phyloP scores from a whole-genome alignment of 2,888 invertebrate species.

The Eristalis pertinax region DNA sequence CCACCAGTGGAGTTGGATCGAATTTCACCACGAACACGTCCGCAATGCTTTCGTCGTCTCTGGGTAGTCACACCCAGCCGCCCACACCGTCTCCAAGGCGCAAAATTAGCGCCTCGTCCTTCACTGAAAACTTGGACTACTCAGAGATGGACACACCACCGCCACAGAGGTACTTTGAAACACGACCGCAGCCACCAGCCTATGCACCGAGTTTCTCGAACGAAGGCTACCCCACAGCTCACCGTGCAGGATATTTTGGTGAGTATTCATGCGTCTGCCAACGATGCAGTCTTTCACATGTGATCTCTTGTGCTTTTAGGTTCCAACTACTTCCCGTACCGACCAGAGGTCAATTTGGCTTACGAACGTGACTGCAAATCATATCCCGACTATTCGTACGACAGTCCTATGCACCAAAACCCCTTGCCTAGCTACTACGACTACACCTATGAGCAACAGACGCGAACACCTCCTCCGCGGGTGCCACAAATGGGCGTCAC shows the following conservation, averaged over 20 bases:
- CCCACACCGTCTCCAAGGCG: constrained; percentile 87
- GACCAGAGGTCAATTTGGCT: constrained; percentile 79
- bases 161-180: constrained; percentile 75
- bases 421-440: constrained; percentile 80
- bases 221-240: constrained; percentile 76
- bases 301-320: constrained; percentile 73
- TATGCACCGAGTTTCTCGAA: constrained; percentile 79
- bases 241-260: constrained; percentile 80
- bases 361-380: constrained; percentile 81
- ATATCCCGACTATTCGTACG: constrained; percentile 81
- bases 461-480: constrained; percentile 79
- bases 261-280: constrained; percentile 8
- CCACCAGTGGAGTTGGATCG: constrained; percentile 83
- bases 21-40: constrained; percentile 82
- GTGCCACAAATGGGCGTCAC: constrained; percentile 81
- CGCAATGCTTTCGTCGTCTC: constrained; percentile 79
- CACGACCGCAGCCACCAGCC: constrained; percentile 76
- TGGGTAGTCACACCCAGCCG: constrained; percentile 82
- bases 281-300: background rate
- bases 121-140: constrained; percentile 83
- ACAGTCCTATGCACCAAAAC: constrained; percentile 75
- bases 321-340: constrained; percentile 81
- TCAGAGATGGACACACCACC: constrained; percentile 74
- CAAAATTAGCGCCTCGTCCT: constrained; percentile 88
- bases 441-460: constrained; percentile 77